Percentiles rank a stretch among this genome's conserved stretches.
Conservation (phyloP, 2,888 invertebrate genomes). For the Apamea crenata region DNA sequence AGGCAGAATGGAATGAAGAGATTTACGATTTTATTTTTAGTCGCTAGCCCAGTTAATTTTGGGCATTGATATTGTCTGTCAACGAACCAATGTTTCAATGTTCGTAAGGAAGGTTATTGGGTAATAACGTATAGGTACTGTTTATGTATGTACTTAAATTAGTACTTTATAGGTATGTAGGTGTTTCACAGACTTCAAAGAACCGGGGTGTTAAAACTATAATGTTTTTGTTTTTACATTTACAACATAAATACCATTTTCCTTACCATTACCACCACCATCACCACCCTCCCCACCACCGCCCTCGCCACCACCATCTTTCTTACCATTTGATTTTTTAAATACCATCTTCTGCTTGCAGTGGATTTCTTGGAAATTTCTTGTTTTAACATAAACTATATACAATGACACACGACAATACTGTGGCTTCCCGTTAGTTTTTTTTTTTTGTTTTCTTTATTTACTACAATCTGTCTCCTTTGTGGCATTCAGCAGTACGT, state of each 20-base stretch:
- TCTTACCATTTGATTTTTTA: not conserved
- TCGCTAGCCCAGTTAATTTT: conserved; percentile 9
- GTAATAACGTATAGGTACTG: conserved; percentile 12
- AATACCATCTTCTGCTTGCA: not conserved
- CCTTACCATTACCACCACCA: too few species aligned
- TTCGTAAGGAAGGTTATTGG: not conserved
- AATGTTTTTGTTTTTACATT: not conserved
- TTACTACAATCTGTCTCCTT: too few species aligned
- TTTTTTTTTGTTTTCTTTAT: too few species aligned
- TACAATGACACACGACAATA: too few species aligned
- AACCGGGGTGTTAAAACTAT: not conserved
- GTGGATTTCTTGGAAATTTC: too few species aligned
- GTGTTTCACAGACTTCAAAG: not conserved
- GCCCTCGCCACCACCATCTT: too few species aligned
- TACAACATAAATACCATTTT: too few species aligned
- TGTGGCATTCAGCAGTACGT: too few species aligned
- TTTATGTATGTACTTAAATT: conserved; percentile 27
- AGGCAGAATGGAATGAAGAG: not conserved
- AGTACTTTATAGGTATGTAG: conserved; percentile 34
- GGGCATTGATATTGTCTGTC: conserved; percentile 35
- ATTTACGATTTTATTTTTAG: conserved; percentile 11
- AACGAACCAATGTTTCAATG: conserved; percentile 15
- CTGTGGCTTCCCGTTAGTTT: too few species aligned
- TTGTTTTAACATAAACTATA: too few species aligned
- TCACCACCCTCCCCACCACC: too few species aligned